phyloP scores from a whole-genome alignment of 2,888 invertebrate species.

The Neoscelio sp. region DNA sequence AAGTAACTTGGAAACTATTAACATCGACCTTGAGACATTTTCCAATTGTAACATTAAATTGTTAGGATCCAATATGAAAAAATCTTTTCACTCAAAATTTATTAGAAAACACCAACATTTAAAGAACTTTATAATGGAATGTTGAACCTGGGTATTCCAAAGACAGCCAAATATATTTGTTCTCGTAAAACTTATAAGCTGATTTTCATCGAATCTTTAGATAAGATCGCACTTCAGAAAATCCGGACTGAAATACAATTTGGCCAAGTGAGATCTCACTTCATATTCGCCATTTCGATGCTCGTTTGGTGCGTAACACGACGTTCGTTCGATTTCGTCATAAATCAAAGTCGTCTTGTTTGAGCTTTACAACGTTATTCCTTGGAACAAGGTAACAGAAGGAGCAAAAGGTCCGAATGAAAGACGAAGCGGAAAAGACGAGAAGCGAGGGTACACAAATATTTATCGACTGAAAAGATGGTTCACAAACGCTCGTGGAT shows the following conservation, averaged over 20 bases:
- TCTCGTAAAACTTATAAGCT: no score
- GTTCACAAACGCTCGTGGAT: constrained; percentile 67
- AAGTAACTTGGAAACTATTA: no score
- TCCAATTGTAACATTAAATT: no score
- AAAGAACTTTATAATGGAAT: no score
- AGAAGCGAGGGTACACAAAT: constrained; percentile 45
- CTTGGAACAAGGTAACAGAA: neutral
- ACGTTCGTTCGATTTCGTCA: constrained; percentile 46
- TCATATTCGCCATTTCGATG: constrained; percentile 73
- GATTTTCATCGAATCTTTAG: neutral
- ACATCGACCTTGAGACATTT: no score
- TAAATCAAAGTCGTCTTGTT: constrained; percentile 68
- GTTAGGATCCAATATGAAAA: no score
- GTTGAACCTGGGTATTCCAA: no score
- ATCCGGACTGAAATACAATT: constrained; percentile 75
- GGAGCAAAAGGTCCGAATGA: constrained; percentile 20
- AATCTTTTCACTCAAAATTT: no score
- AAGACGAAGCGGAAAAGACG: constrained; percentile 16
- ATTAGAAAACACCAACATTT: no score
- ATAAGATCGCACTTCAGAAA: neutral
- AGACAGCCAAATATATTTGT: no score
- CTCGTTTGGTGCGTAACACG: constrained; percentile 67
- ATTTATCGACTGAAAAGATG: constrained; percentile 65
- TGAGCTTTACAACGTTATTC: constrained; percentile 67
- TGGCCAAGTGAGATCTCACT: constrained; percentile 72